phyloP scores from a whole-genome alignment of 2,113 vertebrate species.

The Gavia stellata region DNA sequence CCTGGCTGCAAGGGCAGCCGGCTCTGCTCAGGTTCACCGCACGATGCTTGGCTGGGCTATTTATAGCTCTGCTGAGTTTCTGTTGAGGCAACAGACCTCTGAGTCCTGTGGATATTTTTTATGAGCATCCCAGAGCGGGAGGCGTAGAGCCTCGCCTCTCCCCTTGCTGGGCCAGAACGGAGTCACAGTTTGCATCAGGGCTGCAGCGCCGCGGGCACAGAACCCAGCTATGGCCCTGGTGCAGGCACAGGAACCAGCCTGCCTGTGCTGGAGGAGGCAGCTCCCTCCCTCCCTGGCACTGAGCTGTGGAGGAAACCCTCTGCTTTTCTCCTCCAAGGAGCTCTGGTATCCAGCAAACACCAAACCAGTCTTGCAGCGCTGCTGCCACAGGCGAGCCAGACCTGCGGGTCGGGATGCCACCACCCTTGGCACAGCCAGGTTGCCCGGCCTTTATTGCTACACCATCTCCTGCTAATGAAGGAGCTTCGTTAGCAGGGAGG shows the following conservation, averaged over 20 bases:
- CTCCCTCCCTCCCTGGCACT: not conserved
- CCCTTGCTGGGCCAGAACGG: not conserved
- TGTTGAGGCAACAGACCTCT: not conserved
- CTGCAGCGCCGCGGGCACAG: not conserved
- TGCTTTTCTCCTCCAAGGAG: not conserved
- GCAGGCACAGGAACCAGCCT: not conserved
- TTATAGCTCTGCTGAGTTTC: conserved; percentile 12
- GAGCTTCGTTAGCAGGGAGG: not conserved
- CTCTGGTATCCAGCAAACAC: not conserved
- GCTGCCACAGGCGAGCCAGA: rapidly evolving
- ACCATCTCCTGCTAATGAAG: not conserved
- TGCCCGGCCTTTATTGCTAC: not conserved
- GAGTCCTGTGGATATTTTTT: not conserved
- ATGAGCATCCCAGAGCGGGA: not conserved
- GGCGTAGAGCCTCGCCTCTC: not conserved
- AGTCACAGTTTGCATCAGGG: not conserved
- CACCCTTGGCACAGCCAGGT: not conserved
- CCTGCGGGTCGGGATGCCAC: rapidly evolving
- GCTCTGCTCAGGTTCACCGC: not conserved
- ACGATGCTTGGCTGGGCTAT: not conserved
- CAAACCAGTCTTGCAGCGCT: not conserved
- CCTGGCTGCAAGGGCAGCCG: not conserved
- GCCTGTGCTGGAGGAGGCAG: not conserved
- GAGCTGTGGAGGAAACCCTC: not conserved
- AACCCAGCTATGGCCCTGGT: not conserved